Base-by-base conservation (phyloP, 2,888 invertebrate species). In the Fragum sueziense region DNA sequence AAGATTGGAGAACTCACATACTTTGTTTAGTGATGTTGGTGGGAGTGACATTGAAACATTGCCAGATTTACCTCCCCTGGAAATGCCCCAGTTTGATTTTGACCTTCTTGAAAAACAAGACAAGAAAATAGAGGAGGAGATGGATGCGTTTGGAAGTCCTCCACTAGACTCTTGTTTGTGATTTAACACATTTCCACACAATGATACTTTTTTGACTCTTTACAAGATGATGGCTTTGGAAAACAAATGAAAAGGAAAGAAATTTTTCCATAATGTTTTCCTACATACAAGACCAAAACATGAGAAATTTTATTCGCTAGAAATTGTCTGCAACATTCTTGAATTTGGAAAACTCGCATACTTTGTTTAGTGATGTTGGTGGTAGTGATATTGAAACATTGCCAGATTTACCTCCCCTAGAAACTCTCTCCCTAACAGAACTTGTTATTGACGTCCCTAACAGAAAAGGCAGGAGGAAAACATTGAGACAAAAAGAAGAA, bases 1-100 rank as follows among this genome's bases (percentile, higher is more conserved):
- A 9, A 82, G 83, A 34, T 41, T 86, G 14, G 79, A 77, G 25
- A 74, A 62, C 20, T 62, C 74, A 9, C 70, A 79, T 78, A 76
- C 71, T 57, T 72, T 85, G 27, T 82, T 80, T 91, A 72, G 69
- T 71, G 84, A 84, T 65, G 76, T 83, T 29, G 78, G 76, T 14
- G 76, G 70, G 20, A 47, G 69, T 37, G 93, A 94, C 0, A 91
- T 95, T 59, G 94, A 95, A 41, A 74, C 90, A 17, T 89, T 91
- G 34, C 95, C 95, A 1, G 94, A 95, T 52, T 84, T 91, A 70
- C 91, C 91, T 70, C 95, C 95, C 9, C 92, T 95, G n/a, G 95
- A 95, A 91, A 94, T 95, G 94, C 95, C 95, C 27, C 93, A 94
- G 73, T 95, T 95, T 89, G 95, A 95, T 89, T 95, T 94, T 89